phyloP scores from a whole-genome alignment of 1,140 invertebrate species.

The Drosophila pachea region DNA sequence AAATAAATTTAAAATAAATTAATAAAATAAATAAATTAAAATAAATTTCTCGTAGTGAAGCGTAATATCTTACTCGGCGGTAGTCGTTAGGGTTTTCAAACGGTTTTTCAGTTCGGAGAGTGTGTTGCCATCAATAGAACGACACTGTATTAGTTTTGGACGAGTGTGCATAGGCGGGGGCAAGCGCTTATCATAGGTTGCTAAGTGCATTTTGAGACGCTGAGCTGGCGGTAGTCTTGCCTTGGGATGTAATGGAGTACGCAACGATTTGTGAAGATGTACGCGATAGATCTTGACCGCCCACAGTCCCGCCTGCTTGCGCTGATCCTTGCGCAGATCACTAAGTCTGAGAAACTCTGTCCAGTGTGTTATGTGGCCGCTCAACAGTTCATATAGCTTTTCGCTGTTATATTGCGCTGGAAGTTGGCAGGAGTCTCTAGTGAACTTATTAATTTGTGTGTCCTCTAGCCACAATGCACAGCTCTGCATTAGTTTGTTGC shows the following conservation, averaged over 20 bases:
- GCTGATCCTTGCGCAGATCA: constrained; percentile 80
- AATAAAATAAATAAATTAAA: neutral
- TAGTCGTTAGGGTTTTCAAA: constrained; percentile 52
- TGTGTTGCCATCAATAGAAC: constrained; percentile 31
- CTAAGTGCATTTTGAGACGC: constrained; percentile 81
- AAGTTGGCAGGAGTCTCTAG: constrained; percentile 79
- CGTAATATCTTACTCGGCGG: constrained; percentile 59
- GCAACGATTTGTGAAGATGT: constrained; percentile 24
- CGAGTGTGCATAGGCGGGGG: constrained; percentile 55
- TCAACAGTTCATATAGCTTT: constrained; percentile 79
- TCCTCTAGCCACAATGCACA: constrained; percentile 89
- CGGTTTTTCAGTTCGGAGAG: constrained; percentile 44
- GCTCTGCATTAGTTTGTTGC: constrained; percentile 81
- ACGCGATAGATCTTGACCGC: constrained; percentile 56
- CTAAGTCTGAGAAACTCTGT: constrained; percentile 84
- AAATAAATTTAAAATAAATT: neutral
- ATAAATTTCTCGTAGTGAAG: neutral
- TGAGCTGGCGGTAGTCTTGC: constrained; percentile 79
- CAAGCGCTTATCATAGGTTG: constrained; percentile 83
- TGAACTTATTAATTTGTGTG: constrained; percentile 81
- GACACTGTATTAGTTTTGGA: constrained; percentile 22
- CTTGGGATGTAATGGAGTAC: constrained; percentile 56
- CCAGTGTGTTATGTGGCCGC: constrained; percentile 81
- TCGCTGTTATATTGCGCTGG: constrained; percentile 85
- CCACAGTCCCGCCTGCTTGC: constrained; percentile 80